phyloP scores from a whole-genome alignment of 2,797 vertebrate genomes.

The Thaleichthys pacificus region DNA sequence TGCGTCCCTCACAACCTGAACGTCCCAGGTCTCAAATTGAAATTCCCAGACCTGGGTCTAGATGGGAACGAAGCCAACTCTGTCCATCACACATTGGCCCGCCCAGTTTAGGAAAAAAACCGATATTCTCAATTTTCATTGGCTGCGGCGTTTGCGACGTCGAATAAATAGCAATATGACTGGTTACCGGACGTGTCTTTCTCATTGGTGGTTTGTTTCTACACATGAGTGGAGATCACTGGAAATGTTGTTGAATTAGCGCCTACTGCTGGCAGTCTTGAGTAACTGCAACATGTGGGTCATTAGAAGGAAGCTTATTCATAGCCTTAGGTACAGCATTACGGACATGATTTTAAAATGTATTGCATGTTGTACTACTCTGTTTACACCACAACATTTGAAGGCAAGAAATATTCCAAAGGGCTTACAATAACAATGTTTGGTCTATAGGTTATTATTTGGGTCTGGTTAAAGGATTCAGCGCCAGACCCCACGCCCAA shows the following conservation, averaged over 20 bases:
- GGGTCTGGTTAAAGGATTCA: no score
- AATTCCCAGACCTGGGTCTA: slow-evolving; percentile 51
- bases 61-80: slow-evolving; percentile 47
- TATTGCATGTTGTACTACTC: background rate
- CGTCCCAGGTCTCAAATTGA: slow-evolving; percentile 37
- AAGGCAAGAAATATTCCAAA: background rate
- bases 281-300: slow-evolving; percentile 10
- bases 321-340: background rate
- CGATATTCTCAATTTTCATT: slow-evolving; percentile 29
- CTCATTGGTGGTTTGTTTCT: slow-evolving; percentile 38
- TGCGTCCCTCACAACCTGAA: slow-evolving; percentile 13
- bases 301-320: background rate
- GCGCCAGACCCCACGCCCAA: no score
- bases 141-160: slow-evolving; percentile 5
- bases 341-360: background rate
- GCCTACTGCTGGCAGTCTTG: slow-evolving; percentile 34
- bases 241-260: slow-evolving; percentile 31
- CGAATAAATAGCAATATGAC: slow-evolving; percentile 4
- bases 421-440: background rate
- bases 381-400: no score
- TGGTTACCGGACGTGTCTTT: slow-evolving; percentile 28
- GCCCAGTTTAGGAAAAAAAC: slow-evolving; percentile 7
- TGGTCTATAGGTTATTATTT: background rate
- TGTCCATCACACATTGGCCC: slow-evolving; percentile 27
- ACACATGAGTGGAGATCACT: background rate